Base-by-base conservation (phyloP, 2,888 invertebrate species). In the Drosophila fungiperda region DNA sequence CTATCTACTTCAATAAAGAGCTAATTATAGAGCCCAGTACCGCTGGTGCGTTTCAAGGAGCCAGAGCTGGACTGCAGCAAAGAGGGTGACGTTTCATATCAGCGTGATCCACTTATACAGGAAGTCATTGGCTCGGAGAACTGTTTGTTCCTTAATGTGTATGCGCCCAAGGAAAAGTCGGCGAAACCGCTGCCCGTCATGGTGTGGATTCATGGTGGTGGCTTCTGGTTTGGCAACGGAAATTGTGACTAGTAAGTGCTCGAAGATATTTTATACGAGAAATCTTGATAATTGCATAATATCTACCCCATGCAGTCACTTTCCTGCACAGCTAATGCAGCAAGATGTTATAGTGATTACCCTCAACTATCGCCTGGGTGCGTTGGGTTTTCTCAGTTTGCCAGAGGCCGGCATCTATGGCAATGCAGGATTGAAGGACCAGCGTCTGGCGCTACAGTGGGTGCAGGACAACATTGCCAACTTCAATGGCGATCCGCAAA, bases 401-500 rank as follows among this genome's bases (percentile, higher is more conserved):
- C 92, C 93, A 3, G 90, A 90, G 57, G 92, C 87, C n/a, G 90
- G 89, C 5, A 87, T 93, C 35, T 76, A 83, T 29, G 93, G 93
- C 3, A 93, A 93, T 79, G 91, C 91, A 2, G 93, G 92, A 0
- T 73, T 93, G 0, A 93, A 93, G 67, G 93, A 93, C 83, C 93
- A 93, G 79, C 93, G 82, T 38, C 65, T 94, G 32, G 95, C 94
- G 12, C 92, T 94, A 80, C 93, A 94, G 75, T 92, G 94, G 80
- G 58, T 93, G 90, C 77, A 93, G 1, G 94, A 94, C 1, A 81
- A 94, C 92, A 84, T 94, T 91, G 62, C 85, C 80, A 84, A 93
- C 91, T 91, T 94, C 91, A 93, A 93, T 92, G 83, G 94, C 90
- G 93, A 94, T 94, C 85, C 92, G 0, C 69, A 83, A 9, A 93